Conservation (phyloP, 2,113 vertebrate species). For the Chinchilla lanigera region DNA sequence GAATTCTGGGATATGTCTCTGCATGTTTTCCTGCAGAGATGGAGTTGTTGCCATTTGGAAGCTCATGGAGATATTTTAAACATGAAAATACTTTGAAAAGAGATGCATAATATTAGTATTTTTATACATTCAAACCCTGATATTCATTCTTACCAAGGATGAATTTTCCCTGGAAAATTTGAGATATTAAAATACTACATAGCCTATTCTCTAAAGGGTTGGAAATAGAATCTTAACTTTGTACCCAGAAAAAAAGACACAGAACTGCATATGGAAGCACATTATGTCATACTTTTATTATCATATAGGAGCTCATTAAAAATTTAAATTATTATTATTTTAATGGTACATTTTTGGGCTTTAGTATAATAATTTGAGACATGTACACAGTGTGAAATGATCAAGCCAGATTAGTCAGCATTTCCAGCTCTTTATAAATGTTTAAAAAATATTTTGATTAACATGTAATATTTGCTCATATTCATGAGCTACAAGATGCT, state of each 20-base stretch:
- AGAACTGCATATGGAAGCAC: not conserved
- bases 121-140: not conserved
- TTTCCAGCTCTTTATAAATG: not conserved
- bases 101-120: not conserved
- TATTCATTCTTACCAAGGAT: not conserved
- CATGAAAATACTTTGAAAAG: constrained; percentile 16
- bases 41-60: not conserved
- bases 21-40: not conserved
- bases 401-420: not conserved
- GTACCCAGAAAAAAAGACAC: not conserved
- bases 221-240: constrained; percentile 24
- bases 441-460: not conserved
- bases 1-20: not conserved
- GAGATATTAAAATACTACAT: not conserved
- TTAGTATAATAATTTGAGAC: not conserved
- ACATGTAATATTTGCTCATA: not conserved
- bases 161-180: not conserved
- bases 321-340: not conserved
- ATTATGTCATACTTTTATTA: not conserved
- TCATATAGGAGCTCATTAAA: not conserved
- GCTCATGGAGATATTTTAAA: not conserved
- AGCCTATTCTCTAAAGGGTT: not conserved
- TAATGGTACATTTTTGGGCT: not conserved
- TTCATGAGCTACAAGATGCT: not conserved
- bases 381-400: not conserved